Percentiles rank a stretch among this genome's conserved stretches.
Evolutionary conservation across 2,113 vertebrate genomes (phyloP).

Genomic region (Kryptolebias marmoratus): DNA sequence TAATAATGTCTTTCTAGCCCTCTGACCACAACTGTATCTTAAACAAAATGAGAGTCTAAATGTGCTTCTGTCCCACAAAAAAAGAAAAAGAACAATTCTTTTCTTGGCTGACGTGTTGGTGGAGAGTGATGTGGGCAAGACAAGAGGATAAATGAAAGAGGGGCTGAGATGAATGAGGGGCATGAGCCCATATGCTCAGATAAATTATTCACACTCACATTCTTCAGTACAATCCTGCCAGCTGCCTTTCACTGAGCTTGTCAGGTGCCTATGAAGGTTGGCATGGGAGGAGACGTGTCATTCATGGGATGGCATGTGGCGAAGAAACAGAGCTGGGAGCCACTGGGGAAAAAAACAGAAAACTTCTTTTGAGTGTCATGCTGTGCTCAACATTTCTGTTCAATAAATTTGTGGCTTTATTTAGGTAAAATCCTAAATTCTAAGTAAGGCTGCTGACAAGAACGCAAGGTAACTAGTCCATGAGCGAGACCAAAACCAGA

Average conservation of each 20-base stretch:
- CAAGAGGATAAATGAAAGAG: constrained; percentile 8
- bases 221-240: constrained; percentile 59
- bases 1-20: too few relatives aligned
- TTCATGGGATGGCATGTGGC: constrained; percentile 5
- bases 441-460: too few relatives aligned
- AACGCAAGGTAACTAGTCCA: too few relatives aligned
- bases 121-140: constrained; percentile 24
- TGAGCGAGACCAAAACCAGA: too few relatives aligned
- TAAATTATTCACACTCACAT: constrained; percentile 73
- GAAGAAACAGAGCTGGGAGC: constrained; percentile 2
- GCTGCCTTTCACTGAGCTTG: constrained; percentile 57
- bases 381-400: not conserved
- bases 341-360: not conserved
- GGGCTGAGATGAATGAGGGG: constrained; percentile 50
- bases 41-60: not conserved
- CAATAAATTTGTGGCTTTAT: too few relatives aligned
- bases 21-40: not conserved
- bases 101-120: constrained; percentile 20
- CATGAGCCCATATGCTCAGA: constrained; percentile 73
- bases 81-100: not conserved
- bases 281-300: constrained; percentile 38
- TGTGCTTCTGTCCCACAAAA: not conserved
- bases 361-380: not conserved
- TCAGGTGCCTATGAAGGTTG: constrained; percentile 53
- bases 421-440: too few relatives aligned